Conservation (phyloP, 2,113 vertebrate genomes). For the Platycercus adscitus region DNA sequence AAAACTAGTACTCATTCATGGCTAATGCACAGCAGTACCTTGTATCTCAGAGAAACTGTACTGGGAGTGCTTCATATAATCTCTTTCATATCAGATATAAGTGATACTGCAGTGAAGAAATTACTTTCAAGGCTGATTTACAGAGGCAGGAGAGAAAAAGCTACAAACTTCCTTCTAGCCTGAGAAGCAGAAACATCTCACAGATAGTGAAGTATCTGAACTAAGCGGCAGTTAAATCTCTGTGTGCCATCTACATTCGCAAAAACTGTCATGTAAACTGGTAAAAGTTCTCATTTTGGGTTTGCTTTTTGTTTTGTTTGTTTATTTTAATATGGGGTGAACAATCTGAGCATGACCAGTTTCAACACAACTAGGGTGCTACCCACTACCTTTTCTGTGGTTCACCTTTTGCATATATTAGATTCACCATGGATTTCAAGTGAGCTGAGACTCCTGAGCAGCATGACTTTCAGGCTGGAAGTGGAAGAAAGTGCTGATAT, state of each 20-base stretch:
- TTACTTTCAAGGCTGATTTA: background rate
- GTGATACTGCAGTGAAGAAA: background rate
- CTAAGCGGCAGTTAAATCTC: background rate
- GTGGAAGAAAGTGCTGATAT: background rate
- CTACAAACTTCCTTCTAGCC: background rate
- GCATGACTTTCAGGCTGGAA: background rate
- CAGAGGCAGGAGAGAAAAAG: background rate
- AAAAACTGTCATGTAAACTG: background rate
- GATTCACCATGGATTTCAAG: background rate
- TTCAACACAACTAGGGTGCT: background rate
- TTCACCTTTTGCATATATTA: background rate
- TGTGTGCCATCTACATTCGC: background rate
- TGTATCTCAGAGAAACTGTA: background rate
- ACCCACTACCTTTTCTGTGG: fast-evolving
- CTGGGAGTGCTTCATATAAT: background rate
- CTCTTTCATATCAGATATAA: background rate
- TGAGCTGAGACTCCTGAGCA: background rate
- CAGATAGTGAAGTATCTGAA: background rate
- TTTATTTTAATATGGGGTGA: background rate
- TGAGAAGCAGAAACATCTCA: background rate
- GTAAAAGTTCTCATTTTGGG: background rate
- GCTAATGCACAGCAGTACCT: background rate
- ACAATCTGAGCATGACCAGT: background rate
- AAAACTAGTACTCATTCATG: background rate
- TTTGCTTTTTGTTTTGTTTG: background rate